phyloP scores from a whole-genome alignment of 2,113 vertebrate genomes.

The Crotophaga sulcirostris region DNA sequence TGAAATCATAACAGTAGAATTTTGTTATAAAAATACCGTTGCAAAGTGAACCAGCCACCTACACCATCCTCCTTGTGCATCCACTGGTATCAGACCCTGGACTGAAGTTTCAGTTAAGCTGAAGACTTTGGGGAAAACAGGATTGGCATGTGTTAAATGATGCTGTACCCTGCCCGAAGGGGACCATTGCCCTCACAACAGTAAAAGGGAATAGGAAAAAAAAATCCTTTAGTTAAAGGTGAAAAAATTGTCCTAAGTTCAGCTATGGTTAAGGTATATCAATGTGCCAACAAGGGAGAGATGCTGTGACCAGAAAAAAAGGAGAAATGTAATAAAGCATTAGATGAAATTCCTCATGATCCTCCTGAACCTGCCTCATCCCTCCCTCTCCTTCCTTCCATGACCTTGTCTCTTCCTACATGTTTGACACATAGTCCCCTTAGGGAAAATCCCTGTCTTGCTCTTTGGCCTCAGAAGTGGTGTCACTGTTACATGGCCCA shows the following conservation, averaged over 20 bases:
- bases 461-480: background rate
- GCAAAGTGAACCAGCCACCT: background rate
- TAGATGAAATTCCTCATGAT: background rate
- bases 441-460: background rate
- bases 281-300: background rate
- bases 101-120: background rate
- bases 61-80: rapidly evolving
- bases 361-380: background rate
- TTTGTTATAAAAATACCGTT: background rate
- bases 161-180: background rate
- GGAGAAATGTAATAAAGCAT: background rate
- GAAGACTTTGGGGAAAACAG: background rate
- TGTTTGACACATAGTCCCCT: background rate
- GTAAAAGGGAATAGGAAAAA: background rate
- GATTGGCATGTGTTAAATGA: background rate
- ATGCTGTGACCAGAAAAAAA: background rate
- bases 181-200: background rate
- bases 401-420: background rate
- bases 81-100: background rate
- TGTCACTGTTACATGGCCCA: background rate
- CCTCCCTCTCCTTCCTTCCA: background rate
- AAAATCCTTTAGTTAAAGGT: background rate
- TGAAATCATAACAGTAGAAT: background rate
- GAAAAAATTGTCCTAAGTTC: background rate
- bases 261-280: background rate